Evolutionary conservation across 1,140 invertebrate species (phyloP).

Genomic region (Heliconius melpomene): DNA sequence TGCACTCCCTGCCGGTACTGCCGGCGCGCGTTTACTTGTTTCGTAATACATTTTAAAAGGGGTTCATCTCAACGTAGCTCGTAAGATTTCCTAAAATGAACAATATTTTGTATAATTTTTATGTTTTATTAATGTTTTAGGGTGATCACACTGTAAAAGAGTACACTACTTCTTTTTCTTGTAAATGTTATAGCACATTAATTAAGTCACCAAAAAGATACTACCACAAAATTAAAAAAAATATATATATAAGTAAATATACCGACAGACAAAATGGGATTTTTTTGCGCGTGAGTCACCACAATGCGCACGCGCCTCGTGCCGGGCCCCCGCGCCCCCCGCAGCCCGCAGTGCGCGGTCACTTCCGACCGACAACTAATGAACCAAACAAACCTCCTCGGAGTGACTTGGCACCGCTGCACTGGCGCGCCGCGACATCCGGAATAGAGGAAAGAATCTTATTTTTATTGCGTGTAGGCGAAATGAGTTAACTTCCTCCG

Average conservation of each 20-base stretch:
- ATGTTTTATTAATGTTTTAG: no score
- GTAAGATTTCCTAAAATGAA: neutral
- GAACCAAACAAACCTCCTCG: constrained; percentile 29
- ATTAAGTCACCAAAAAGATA: neutral
- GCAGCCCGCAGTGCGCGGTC: neutral
- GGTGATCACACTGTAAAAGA: neutral
- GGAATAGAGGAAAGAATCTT: constrained; percentile 33
- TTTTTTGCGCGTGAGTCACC: neutral
- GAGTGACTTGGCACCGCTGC: constrained; percentile 35
- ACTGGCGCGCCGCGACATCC: constrained; percentile 19
- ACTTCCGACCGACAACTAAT: constrained; percentile 34
- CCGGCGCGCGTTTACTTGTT: neutral
- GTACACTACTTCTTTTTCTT: neutral
- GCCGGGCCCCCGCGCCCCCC: neutral
- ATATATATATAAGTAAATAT: neutral
- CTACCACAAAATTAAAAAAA: neutral
- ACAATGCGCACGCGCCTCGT: neutral
- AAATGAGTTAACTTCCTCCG: constrained; percentile 32
- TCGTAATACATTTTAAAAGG: neutral
- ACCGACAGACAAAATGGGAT: neutral
- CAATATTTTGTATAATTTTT: neutral
- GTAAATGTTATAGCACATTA: neutral
- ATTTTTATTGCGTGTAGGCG: constrained; percentile 39
- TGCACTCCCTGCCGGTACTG: neutral
- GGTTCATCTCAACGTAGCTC: neutral